phyloP scores from a whole-genome alignment of 2,888 invertebrate genomes.

The Acleris emargana region DNA sequence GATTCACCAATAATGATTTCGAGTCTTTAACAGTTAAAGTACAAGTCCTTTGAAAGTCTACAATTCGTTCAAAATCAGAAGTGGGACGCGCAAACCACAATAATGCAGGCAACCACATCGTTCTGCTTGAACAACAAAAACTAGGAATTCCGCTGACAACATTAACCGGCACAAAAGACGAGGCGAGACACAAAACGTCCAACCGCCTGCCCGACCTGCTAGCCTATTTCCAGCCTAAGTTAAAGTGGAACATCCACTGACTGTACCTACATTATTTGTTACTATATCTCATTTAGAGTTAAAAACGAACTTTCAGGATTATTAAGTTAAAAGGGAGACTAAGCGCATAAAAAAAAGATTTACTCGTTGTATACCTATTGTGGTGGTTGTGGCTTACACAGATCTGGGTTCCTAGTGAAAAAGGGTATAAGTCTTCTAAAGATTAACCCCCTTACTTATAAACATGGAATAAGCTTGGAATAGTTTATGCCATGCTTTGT shows the following conservation, averaged over 20 bases:
- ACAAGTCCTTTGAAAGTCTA: not conserved
- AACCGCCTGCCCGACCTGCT: conserved; percentile 8
- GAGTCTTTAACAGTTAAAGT: not conserved
- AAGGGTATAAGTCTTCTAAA: too few relatives aligned
- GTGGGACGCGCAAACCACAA: conserved; percentile 9
- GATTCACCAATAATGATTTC: too few relatives aligned
- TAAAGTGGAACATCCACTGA: conserved; percentile 1
- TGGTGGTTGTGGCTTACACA: too few relatives aligned
- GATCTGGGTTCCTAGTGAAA: too few relatives aligned
- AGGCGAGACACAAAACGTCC: conserved; percentile 19
- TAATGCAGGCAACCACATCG: conserved; percentile 6
- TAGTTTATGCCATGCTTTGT: too few relatives aligned
- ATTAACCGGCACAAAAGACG: conserved; percentile 16
- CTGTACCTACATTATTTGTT: not conserved
- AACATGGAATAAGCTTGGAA: too few relatives aligned
- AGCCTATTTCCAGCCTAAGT: conserved; percentile 20
- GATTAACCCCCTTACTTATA: too few relatives aligned
- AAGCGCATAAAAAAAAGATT: too few relatives aligned
- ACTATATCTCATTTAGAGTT: not conserved
- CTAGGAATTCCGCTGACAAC: conserved; percentile 22
- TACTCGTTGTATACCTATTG: too few relatives aligned
- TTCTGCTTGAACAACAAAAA: conserved; percentile 16
- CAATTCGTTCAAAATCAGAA: conserved; percentile 12
- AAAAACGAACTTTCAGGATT: not conserved
- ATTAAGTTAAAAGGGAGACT: not conserved